Evolutionary conservation across 2,888 invertebrate species (phyloP), one percentile per base, ranked within the genome.

Genomic region (Suillia variegata): DNA sequence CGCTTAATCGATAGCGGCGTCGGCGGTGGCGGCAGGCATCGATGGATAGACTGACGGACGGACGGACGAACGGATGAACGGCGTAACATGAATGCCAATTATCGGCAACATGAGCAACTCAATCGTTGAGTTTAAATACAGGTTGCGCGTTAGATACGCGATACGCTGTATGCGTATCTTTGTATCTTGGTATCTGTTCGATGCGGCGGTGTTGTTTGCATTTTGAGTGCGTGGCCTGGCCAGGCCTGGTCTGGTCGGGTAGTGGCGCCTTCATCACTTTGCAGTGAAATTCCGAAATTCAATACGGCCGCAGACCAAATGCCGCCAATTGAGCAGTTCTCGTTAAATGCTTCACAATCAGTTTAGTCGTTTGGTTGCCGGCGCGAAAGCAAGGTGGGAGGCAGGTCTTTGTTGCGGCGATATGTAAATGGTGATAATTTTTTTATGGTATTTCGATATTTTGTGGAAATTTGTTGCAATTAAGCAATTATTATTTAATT

Each of bases 31-130:
- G 22, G 48, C 34, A 12, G 20, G 52, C 54, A 13, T n/a, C 15
- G 33, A 45, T 31, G 26, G 18, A 47, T 22, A 17, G 15, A 15
- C 22, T 21, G 15, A 48, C 33, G 33, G 55, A 71, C 66, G 67
- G n/a, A n/a, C n/a, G n/a, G n/a, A n/a, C n/a, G n/a, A n/a, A n/a
- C n/a, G n/a, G n/a, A n/a, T n/a, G n/a, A n/a, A n/a, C n/a, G n/a
- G n/a, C n/a, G n/a, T n/a, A n/a, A 65, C 65, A 59, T 65, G 70
- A 67, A 63, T 70, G 70, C 68, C 75, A 75, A 74, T 75, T 75
- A 73, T 75, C 70, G 70, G 72, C 61, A 65, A 73, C 70, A 73
- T 73, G 73, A 69, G 68, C 72, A 73, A 73, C 71, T 72, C 73
- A 71, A 73, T 71, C 73, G 64, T 65, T 61, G 22, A 45, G 50